These are phyloP conservation scores for Sepioteuthis lessoniana DNA, from an alignment of 2,888 invertebrate genomes.

Conservation along the genomic window DNA sequence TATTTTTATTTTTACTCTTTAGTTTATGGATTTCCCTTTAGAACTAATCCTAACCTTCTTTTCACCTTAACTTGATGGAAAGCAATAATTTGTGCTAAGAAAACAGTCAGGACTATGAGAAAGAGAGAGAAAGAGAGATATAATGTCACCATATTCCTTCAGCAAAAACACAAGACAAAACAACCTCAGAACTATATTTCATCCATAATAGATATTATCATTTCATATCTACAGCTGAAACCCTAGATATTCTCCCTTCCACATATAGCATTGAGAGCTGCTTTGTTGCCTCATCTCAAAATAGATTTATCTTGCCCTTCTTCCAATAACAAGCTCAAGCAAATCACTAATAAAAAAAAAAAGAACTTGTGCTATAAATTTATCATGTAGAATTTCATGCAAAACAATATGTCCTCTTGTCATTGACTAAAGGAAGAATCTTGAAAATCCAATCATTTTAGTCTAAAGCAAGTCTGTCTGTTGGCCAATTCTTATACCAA, in stretches of 20 bases:
- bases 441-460: not conserved
- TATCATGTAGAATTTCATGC: constrained; percentile 20
- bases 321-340: not conserved
- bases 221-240: not conserved
- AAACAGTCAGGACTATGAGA: not conserved
- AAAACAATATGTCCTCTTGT: constrained; percentile 33
- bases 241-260: not conserved
- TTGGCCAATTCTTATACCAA: not conserved
- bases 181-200: not conserved
- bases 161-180: no score
- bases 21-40: not conserved
- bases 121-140: not conserved
- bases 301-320: not conserved
- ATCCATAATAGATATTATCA: not conserved
- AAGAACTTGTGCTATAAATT: not conserved
- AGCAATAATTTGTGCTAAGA: not conserved
- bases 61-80: not conserved
- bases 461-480: not conserved
- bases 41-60: not conserved
- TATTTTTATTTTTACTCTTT: not conserved
- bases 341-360: not conserved
- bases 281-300: not conserved
- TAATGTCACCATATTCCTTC: not conserved
- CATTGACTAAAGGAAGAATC: not conserved
- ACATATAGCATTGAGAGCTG: not conserved